Base-by-base conservation (phyloP, 2,797 vertebrate genomes). In the Acrossocheilus fasciatus region DNA sequence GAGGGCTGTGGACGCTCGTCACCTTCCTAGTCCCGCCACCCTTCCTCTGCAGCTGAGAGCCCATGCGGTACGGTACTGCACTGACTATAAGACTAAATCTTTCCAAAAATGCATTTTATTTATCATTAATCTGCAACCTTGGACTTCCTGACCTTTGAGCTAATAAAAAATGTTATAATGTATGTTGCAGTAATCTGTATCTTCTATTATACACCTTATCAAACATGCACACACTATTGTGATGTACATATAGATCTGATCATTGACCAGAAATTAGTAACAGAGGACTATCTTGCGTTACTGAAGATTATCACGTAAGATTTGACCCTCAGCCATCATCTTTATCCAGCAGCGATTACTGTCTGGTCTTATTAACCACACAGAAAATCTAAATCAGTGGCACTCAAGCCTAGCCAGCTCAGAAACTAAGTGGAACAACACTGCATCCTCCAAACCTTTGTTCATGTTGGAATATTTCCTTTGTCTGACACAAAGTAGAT, bases 41-140 rank as follows among this genome's bases (percentile, higher is more conserved):
- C 87, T 96, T 77, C 94, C 96, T 0, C 91, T 96, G 88, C 96
- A 96, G 92, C 91, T 96, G 90, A 93, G 95, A 89, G 89, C 95
- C 17, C 95, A 96, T 89, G 91, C 95, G 90, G 95, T 89, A 92
- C 95, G 90, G 95, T 96, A 94, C 92, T 70, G 14, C 59, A 41
- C 66, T 81, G 52, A 26, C 54, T 50, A 50, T 12, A 34, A 20
- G 50, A 50, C 18, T 23, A 59, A n/a, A 57, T 59, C 3, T 18
- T 10, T 41, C 1, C 20, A 70, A 11, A 39, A 70, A 41, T 11
- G 3, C 12, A 7, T 64, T 15, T 50, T 69, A 50, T 69, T 69
- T 17, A 69, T 66, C 41, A 72, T 6, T n/a, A 26, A 45, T 50
- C 18, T 52, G 30, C 50, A 20, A 36, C 17, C 10, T 75, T 30